Evolutionary conservation across 2,888 invertebrate genomes (phyloP).

Genomic region (Steinernema scapterisci): DNA sequence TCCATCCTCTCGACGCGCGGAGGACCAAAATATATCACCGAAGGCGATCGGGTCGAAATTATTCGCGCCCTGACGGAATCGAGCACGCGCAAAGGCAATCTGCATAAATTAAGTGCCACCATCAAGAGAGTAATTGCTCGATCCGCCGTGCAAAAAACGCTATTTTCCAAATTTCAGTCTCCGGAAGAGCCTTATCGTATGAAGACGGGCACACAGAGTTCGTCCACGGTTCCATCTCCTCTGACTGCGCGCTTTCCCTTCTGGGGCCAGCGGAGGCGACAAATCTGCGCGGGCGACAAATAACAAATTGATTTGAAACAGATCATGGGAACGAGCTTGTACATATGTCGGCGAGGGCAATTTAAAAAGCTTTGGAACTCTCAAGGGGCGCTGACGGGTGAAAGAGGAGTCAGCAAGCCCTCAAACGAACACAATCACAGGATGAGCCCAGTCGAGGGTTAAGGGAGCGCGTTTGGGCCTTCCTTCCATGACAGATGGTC

Average conservation of each 20-base stretch:
- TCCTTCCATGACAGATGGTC: constrained; percentile 31
- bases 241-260: no score
- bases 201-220: not conserved
- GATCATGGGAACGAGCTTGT: constrained; percentile 4
- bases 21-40: not conserved
- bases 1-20: not conserved
- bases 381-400: constrained; percentile 19
- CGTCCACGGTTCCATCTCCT: not conserved
- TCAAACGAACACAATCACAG: not conserved
- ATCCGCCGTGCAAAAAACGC: constrained; percentile 15
- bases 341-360: constrained; percentile 24
- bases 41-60: not conserved
- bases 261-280: not conserved
- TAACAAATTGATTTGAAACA: constrained; percentile 8
- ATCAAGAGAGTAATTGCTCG: constrained; percentile 28
- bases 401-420: constrained; percentile 14
- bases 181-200: not conserved
- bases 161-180: not conserved
- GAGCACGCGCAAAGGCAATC: not conserved
- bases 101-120: constrained; percentile 31
- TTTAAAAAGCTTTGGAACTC: constrained; percentile 20
- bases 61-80: not conserved
- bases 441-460: not conserved
- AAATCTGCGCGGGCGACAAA: not conserved
- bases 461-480: constrained; percentile 13